phyloP scores from a whole-genome alignment of 2,113 vertebrate species.

The Ondatra zibethicus region DNA sequence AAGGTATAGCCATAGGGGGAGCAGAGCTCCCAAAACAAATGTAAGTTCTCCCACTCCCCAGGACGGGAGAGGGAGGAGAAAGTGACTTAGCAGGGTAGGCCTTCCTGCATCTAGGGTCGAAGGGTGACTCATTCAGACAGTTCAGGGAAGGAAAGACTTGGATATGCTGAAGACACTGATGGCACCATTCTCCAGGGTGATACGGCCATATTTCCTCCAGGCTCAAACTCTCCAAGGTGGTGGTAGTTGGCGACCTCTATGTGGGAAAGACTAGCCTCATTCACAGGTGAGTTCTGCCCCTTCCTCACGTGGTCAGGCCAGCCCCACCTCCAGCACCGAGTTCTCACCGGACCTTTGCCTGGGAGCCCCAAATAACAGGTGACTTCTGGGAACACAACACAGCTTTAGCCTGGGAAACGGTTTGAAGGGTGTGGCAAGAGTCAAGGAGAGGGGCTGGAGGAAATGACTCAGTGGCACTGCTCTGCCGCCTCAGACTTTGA shows the following conservation, averaged over 20 bases:
- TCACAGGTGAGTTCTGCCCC: constrained; percentile 87
- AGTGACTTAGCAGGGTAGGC: background rate
- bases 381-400: background rate
- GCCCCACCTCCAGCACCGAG: background rate
- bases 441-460: background rate
- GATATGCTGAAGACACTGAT: background rate
- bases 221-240: constrained; percentile 94
- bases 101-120: background rate
- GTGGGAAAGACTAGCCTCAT: constrained; percentile 97
- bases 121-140: background rate
- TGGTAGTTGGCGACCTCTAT: constrained; percentile 94
- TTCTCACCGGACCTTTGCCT: background rate
- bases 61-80: background rate
- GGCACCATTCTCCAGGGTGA: background rate
- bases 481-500: background rate
- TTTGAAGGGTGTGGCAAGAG: background rate
- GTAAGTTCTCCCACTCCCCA: background rate
- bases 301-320: fast-evolving
- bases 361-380: background rate
- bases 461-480: too few species aligned
- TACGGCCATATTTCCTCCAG: constrained; percentile 75
- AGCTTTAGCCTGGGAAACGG: background rate
- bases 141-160: background rate
- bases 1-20: background rate
- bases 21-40: background rate